Evolutionary conservation across 2,113 vertebrate species (phyloP).

Genomic region (Ctenomys sociabilis): DNA sequence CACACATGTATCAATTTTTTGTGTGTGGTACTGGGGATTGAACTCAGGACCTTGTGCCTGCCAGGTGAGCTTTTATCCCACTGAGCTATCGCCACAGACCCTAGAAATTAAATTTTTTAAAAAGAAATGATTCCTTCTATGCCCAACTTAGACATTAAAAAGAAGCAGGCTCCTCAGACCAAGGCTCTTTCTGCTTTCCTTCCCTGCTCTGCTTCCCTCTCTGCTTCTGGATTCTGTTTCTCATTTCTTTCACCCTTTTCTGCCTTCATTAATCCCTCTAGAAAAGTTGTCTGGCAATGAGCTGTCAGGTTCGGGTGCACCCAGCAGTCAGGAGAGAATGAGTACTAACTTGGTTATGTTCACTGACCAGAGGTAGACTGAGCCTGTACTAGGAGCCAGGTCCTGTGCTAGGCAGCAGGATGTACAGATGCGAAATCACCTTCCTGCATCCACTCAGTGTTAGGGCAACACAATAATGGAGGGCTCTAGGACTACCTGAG

Average conservation of each 20-base stretch:
- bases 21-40: too few relatives aligned
- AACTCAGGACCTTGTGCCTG: too few relatives aligned
- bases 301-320: background rate
- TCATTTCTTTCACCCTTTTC: background rate
- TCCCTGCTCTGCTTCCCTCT: background rate
- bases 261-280: slow-evolving; percentile 21
- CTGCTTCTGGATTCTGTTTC: background rate
- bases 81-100: too few relatives aligned
- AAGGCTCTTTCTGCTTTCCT: background rate
- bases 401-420: background rate
- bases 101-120: too few relatives aligned
- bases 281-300: slow-evolving; percentile 22
- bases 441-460: background rate
- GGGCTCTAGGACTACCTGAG: background rate
- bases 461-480: background rate
- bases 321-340: background rate
- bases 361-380: background rate
- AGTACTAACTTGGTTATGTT: slow-evolving; percentile 15
- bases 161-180: background rate
- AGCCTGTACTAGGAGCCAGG: background rate
- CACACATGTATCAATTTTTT: too few relatives aligned
- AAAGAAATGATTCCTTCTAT: slow-evolving; percentile 35
- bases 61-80: too few relatives aligned
- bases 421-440: background rate
- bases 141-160: background rate